Evolutionary conservation across 1,140 invertebrate species (phyloP), one percentile per base, ranked within the genome.

Genomic region (Drosophila nigrodunni): DNA sequence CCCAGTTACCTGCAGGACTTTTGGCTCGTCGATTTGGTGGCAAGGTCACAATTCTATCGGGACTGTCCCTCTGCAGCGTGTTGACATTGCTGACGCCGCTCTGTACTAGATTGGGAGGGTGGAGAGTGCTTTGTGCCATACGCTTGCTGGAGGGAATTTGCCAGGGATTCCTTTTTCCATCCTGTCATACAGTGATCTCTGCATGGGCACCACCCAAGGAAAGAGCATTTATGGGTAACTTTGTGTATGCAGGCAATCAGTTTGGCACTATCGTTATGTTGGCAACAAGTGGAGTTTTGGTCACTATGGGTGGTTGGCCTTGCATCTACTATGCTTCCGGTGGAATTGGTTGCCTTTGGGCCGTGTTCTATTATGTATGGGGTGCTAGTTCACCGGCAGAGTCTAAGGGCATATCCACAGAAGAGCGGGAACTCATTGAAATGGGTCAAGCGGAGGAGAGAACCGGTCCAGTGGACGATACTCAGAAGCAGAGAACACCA

Each of bases 151-250:
- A 96, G 90, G 97, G 97, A 1, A 87, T 98, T 0, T 93, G 93
- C 21, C 95, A 98, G 92, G 97, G 97, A n/a, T 94, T 96, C 3
- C 93, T 96, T 11, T 96, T 96, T 81, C 97, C 97, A 0, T 94
- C 94, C 43, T 93, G 96, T 8, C 96, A 98, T 80, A 95, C 95
- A 0, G 92, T 97, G 3, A 93, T 97, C 58, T 95, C 96, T 0
- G 95, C 95, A 79, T 98, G 97, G 97, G 94, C 93, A 5, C 95
- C 95, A 1, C 82, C 90, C 0, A 86, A 93, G 5, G 95, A 95
- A 90, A 89, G 94, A 35, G 94, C 94, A 0, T 91, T 93, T 10
- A 86, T 94, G 35, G 93, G 92, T 18, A 94, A 94, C 2, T 93
- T 94, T 15, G 93, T 94, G 2, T 94, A 95, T 91, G 93, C 93